Percentiles rank a stretch among this genome's conserved stretches.
These are phyloP conservation scores for Iguana delicatissima DNA, from an alignment of 2,797 vertebrate genomes.

Conservation along the genomic window DNA sequence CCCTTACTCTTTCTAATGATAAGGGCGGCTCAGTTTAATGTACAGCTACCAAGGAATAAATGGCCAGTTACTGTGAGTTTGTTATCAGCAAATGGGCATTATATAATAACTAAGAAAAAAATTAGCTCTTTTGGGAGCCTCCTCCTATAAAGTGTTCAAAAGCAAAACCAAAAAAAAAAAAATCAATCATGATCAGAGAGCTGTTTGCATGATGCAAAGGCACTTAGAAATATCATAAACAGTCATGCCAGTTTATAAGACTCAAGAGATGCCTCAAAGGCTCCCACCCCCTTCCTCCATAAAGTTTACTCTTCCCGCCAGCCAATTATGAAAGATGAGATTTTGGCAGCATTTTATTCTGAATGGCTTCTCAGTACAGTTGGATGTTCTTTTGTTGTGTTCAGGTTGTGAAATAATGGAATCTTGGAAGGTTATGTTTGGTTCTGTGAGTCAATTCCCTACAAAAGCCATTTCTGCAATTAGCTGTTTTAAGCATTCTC, in stretches of 20 bases:
- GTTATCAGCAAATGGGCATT: slow-evolving; percentile 48
- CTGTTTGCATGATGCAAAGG: slow-evolving; percentile 59
- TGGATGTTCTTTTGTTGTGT: neutral
- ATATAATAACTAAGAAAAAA: slow-evolving; percentile 16
- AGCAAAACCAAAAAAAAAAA: slow-evolving; percentile 43
- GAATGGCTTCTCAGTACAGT: neutral
- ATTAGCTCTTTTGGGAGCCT: slow-evolving; percentile 16
- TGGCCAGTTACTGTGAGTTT: neutral
- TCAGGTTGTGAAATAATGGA: neutral
- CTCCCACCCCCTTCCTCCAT: neutral
- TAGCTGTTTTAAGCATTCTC: slow-evolving; percentile 8
- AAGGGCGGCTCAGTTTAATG: neutral
- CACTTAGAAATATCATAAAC: slow-evolving; percentile 74
- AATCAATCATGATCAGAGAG: slow-evolving; percentile 16
- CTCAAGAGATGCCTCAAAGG: neutral
- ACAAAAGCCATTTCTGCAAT: slow-evolving; percentile 9
- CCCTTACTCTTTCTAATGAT: neutral
- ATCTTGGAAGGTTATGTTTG: neutral
- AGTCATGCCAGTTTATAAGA: slow-evolving; percentile 57
- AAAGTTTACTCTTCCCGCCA: neutral
- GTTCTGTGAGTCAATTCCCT: neutral
- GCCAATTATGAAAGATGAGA: neutral
- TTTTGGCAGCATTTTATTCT: neutral
- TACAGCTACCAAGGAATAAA: neutral
- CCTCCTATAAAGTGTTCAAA: slow-evolving; percentile 39